Conservation (phyloP, 2,888 invertebrate genomes). For the Eulithis prunata region DNA sequence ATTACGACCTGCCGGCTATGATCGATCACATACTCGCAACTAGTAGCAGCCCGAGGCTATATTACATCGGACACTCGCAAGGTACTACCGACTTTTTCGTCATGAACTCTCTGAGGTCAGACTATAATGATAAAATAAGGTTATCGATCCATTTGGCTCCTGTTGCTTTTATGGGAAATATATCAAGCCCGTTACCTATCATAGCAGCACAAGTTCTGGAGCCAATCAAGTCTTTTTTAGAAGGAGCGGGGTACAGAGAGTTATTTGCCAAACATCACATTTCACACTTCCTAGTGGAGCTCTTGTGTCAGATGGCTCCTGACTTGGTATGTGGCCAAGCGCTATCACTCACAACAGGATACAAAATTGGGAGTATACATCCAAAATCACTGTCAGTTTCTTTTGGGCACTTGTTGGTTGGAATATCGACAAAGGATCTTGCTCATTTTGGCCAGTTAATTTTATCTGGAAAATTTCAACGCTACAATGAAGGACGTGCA, state of each 20-base stretch:
- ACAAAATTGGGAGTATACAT: conserved; percentile 80
- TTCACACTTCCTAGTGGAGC: conserved; percentile 66
- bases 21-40: conserved; percentile 62
- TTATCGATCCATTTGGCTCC: conserved; percentile 74
- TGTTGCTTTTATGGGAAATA: conserved; percentile 80
- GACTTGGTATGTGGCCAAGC: conserved; percentile 82
- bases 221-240: conserved; percentile 52
- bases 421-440: conserved; percentile 74
- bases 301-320: conserved; percentile 65
- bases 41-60: conserved; percentile 82
- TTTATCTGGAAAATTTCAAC: conserved; percentile 60
- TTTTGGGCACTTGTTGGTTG: conserved; percentile 81
- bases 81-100: conserved; percentile 86
- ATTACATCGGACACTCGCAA: conserved; percentile 89
- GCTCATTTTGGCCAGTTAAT: conserved; percentile 83
- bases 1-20: conserved; percentile 88
- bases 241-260: conserved; percentile 83
- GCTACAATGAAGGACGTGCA: conserved; percentile 65
- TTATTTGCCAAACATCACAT: conserved; percentile 84
- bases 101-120: conserved; percentile 79
- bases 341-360: conserved; percentile 84
- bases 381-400: conserved; percentile 79
- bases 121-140: conserved; percentile 84
- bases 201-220: conserved; percentile 47
- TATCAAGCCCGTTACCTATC: conserved; percentile 59